Conservation (phyloP, 2,888 invertebrate species). For the Lumbricus terrestris region DNA sequence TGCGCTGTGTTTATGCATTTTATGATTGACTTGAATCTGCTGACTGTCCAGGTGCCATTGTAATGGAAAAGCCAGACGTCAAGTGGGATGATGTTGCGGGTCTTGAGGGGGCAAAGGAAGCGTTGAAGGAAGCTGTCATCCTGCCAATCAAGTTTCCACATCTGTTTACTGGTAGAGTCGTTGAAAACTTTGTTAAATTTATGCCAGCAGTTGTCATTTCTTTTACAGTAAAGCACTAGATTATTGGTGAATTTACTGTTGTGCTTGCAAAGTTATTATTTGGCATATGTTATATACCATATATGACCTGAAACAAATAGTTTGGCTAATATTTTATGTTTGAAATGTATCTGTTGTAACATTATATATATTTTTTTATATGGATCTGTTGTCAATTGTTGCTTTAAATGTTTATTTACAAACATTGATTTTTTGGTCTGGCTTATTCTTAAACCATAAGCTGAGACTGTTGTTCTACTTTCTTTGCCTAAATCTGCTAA, state of each 20-base stretch:
- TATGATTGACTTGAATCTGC: background rate
- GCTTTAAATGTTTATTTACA: too few species aligned
- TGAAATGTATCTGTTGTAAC: too few species aligned
- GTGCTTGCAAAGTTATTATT: background rate
- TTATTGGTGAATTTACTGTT: background rate
- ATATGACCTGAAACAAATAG: too few species aligned
- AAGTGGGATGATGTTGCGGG: slow-evolving; percentile 99
- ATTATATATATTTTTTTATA: too few species aligned
- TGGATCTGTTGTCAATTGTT: too few species aligned
- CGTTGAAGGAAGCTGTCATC: slow-evolving; percentile 97
- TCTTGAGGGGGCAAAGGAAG: slow-evolving; percentile 92
- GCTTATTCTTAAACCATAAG: too few species aligned
- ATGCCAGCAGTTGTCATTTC: background rate
- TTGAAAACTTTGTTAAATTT: background rate
- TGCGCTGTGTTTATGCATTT: background rate
- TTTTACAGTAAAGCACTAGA: background rate
- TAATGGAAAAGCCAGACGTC: slow-evolving; percentile 93
- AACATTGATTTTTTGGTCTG: too few species aligned
- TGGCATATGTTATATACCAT: too few species aligned
- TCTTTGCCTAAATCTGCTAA: too few species aligned
- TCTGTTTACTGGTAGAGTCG: slow-evolving; percentile 78
- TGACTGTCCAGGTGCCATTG: slow-evolving; percentile 71
- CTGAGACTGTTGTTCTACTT: too few species aligned
- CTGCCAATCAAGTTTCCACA: slow-evolving; percentile 98
- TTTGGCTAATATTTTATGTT: too few species aligned